Base-by-base conservation (phyloP, 2,888 invertebrate species). In the Stegophylla sp. region DNA sequence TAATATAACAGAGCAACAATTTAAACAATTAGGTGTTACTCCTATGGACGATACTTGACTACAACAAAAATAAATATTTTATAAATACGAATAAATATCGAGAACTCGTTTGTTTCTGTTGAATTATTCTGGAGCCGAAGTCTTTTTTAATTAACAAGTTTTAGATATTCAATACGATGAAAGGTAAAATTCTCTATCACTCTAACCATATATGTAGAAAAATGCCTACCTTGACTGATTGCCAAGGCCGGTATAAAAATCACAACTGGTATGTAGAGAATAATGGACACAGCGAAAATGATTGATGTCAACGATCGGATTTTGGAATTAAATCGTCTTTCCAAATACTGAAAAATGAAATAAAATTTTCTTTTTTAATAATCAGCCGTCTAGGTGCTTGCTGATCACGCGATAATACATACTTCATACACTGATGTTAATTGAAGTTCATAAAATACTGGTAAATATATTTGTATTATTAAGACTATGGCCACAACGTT, bases 181-280 rank as follows among this genome's bases (percentile, higher is more conserved):
- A n/a, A n/a, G n/a, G 34, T 7, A 34, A 34, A 34, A 34, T 34
- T 34, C 34, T 34, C 34, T 7, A 34, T 7, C 4, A 7, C 34
- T 34, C 34, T 3, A 5, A 5, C 34, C 34, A 7, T 34, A 34
- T 34, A 34, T 7, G 7, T 7, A 34, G 34, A 3, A 5, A 34
- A 34, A 34, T 7, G 34, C 34, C 34, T 89, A 92, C 92, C 92
- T 91, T 93, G 93, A 87, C 91, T 92, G 85, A 96, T 92, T 1
- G 95, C 95, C 85, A 95, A 87, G 3, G 95, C 93, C 74, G 95
- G 95, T 5, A 95, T 95, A 86, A 95, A 95, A 83, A 96, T 91
- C 0, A 95, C 95, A 82, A 95, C 92, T 1, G 95, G 93, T 86
- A 93, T 92, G 86, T 92, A 92, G 26, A 92, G 88, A 85, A 92